These are phyloP conservation scores for Ferdinandea cuprea DNA, from an alignment of 2,888 invertebrate genomes.

Conservation along the genomic window DNA sequence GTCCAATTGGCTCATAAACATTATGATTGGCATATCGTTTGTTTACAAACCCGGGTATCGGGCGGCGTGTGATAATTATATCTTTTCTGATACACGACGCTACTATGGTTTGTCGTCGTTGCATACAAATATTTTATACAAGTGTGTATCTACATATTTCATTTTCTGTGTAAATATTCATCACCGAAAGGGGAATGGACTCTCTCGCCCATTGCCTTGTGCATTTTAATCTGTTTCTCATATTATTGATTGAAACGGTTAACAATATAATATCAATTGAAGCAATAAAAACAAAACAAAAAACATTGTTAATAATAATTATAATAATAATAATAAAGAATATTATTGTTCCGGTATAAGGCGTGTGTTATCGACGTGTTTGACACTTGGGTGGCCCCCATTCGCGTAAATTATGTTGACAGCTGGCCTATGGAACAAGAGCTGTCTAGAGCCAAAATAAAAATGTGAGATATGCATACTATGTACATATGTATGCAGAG, in stretches of 20 bases:
- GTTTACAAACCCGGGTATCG: conserved; percentile 26
- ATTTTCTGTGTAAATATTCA: conserved; percentile 2
- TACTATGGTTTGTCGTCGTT: conserved; percentile 11
- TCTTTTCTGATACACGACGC: conserved; percentile 8
- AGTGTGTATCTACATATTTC: no score
- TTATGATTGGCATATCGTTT: conserved; percentile 30
- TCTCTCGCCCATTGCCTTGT: conserved; percentile 54
- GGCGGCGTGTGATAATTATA: conserved; percentile 40
- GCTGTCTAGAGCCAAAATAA: conserved; percentile 21
- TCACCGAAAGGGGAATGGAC: conserved; percentile 47
- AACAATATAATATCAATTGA: conserved; percentile 26
- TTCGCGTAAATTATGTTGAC: conserved; percentile 62
- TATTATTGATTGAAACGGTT: conserved; percentile 57
- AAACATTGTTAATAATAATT: conserved; percentile 38
- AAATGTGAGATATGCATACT: no score
- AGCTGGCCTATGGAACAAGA: conserved; percentile 44
- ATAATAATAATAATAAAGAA: no score
- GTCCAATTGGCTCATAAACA: conserved; percentile 17
- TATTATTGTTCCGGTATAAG: conserved; percentile 50
- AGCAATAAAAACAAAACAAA: neutral
- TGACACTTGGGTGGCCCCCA: conserved; percentile 57
- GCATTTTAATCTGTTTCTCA: conserved; percentile 51
- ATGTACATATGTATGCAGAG: no score
- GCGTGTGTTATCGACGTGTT: conserved; percentile 70
- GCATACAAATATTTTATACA: no score